phyloP scores from a whole-genome alignment of 2,888 invertebrate species.

The Lochmaea capreae region DNA sequence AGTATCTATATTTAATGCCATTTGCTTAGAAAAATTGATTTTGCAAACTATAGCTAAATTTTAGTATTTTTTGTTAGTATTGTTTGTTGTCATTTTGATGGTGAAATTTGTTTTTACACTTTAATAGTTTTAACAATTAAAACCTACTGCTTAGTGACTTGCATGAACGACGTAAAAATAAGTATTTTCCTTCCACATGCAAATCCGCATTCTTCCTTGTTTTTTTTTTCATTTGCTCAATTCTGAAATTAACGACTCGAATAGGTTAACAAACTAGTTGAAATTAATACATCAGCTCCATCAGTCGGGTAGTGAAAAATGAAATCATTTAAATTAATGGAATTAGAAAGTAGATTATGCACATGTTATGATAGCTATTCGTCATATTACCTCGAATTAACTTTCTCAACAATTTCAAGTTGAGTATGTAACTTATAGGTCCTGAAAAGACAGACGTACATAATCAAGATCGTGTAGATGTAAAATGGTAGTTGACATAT shows the following conservation, averaged over 20 bases:
- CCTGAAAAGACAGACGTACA: not conserved
- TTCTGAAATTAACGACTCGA: not conserved
- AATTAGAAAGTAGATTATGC: constrained; percentile 18
- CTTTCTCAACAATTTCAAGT: not conserved
- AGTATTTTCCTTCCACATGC: not conserved
- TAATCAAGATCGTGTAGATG: not conserved
- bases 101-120: no score
- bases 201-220: not conserved
- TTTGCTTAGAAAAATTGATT: no score
- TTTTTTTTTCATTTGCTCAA: not conserved
- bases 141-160: no score
- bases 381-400: constrained; percentile 19
- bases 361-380: constrained; percentile 21
- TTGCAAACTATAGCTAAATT: no score
- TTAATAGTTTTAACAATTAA: no score
- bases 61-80: no score
- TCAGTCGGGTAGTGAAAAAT: not conserved
- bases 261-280: not conserved
- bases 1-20: no score
- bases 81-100: no score
- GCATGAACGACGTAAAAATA: no score
- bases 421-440: not conserved
- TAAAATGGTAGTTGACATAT: no score
- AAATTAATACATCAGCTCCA: not conserved
- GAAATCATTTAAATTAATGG: not conserved